These are phyloP conservation scores for Megaustenia siamemsis DNA, from an alignment of 2,888 invertebrate species.

Conservation along the genomic window DNA sequence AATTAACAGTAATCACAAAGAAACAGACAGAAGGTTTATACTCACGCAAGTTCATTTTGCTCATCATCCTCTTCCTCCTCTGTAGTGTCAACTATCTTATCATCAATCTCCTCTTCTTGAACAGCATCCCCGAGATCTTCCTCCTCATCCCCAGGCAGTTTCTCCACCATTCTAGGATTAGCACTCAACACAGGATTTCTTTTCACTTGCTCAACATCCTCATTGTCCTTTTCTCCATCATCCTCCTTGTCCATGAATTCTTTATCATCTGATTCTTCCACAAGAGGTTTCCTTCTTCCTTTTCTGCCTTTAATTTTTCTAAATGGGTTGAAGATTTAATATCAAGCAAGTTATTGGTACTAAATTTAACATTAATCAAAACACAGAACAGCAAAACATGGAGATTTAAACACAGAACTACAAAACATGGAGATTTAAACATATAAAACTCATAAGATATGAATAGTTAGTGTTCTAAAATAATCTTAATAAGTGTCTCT, in stretches of 20 bases:
- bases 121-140: conserved; percentile 10
- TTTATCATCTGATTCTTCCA: neutral
- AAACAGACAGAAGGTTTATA: neutral
- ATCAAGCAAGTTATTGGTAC: too few relatives aligned
- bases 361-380: too few relatives aligned
- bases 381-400: too few relatives aligned
- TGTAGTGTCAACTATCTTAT: conserved; percentile 31
- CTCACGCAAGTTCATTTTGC: conserved; percentile 47
- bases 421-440: too few relatives aligned
- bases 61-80: conserved; percentile 46
- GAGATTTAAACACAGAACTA: too few relatives aligned
- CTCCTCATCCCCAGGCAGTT: conserved; percentile 19
- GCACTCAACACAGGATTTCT: conserved; percentile 46
- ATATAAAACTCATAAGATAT: too few relatives aligned
- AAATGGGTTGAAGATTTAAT: neutral
- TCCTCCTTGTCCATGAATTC: conserved; percentile 23
- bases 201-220: conserved; percentile 2
- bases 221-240: conserved; percentile 23
- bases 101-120: conserved; percentile 28
- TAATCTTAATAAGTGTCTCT: too few relatives aligned
- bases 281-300: conserved; percentile 13
- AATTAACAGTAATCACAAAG: neutral
- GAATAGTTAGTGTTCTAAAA: too few relatives aligned
- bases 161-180: conserved; percentile 31
- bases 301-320: conserved; percentile 9